Conservation (phyloP, 2,113 vertebrate species). For the Phoxinus phoxinus region DNA sequence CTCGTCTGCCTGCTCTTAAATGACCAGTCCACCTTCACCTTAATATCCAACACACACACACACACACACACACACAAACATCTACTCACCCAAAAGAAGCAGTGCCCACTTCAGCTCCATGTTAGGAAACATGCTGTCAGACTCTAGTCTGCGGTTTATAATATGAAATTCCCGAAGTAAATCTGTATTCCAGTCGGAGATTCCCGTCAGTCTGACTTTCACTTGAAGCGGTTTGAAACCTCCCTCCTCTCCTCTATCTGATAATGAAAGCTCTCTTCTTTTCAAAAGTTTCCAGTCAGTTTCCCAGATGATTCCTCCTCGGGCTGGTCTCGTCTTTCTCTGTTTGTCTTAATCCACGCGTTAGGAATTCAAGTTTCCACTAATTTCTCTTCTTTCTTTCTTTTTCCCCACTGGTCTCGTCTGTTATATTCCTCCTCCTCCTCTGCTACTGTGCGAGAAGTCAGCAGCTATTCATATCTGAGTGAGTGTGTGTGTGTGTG, state of each 20-base stretch:
- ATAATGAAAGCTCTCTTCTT: background rate
- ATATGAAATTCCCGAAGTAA: background rate
- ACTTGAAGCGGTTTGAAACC: background rate
- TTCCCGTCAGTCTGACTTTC: background rate
- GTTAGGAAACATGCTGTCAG: background rate
- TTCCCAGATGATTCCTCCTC: background rate
- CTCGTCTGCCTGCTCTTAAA: background rate
- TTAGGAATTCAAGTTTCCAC: background rate
- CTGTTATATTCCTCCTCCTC: background rate
- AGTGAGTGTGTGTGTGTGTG: too few relatives aligned
- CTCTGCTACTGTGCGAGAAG: background rate
- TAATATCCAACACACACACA: conserved; percentile 23
- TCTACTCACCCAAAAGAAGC: conserved; percentile 47
- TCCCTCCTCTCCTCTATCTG: background rate
- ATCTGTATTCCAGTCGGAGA: background rate
- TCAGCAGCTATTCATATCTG: conserved; percentile 21
- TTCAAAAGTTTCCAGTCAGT: background rate
- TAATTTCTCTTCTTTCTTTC: background rate
- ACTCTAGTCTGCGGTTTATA: too few relatives aligned
- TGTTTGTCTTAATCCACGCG: background rate
- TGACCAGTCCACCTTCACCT: background rate
- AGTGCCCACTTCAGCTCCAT: conserved; percentile 26
- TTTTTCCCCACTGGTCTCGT: conserved; percentile 7
- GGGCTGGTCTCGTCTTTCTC: conserved; percentile 7
- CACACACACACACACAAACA: conserved; percentile 28